These are phyloP conservation scores for Keiferia lycopersicella DNA, from an alignment of 2,888 invertebrate genomes.

Conservation along the genomic window DNA sequence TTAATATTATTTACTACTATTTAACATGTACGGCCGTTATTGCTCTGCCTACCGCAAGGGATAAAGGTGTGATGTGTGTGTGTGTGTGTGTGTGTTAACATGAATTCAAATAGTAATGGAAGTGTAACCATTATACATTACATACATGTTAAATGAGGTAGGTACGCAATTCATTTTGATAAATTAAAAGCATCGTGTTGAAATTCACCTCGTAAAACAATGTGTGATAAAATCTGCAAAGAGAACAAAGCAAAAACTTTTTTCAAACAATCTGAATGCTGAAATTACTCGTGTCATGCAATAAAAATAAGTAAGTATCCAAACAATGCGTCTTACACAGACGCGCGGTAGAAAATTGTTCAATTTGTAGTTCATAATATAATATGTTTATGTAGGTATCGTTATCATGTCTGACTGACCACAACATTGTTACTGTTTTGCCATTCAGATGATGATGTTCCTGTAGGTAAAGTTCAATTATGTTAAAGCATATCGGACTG, in stretches of 20 bases:
- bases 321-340: not conserved
- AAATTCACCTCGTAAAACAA: slow-evolving; percentile 37
- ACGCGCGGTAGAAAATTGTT: not conserved
- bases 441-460: too few species aligned
- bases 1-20: not conserved
- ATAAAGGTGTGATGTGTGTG: too few species aligned
- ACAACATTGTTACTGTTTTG: too few species aligned
- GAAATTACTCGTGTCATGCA: slow-evolving; percentile 37
- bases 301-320: not conserved
- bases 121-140: slow-evolving; percentile 1
- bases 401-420: too few species aligned
- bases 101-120: not conserved
- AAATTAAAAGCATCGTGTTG: not conserved
- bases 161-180: not conserved
- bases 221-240: slow-evolving; percentile 41
- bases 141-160: not conserved
- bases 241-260: slow-evolving; percentile 34
- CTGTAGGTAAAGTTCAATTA: too few species aligned
- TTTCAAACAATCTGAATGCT: slow-evolving; percentile 43
- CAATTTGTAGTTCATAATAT: too few species aligned
- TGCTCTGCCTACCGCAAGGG: too few species aligned
- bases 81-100: too few species aligned
- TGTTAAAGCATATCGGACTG: too few species aligned
- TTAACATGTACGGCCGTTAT: too few species aligned
- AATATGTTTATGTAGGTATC: not conserved